phyloP scores from a whole-genome alignment of 2,797 vertebrate genomes.

The Pogoniulus pusillus region DNA sequence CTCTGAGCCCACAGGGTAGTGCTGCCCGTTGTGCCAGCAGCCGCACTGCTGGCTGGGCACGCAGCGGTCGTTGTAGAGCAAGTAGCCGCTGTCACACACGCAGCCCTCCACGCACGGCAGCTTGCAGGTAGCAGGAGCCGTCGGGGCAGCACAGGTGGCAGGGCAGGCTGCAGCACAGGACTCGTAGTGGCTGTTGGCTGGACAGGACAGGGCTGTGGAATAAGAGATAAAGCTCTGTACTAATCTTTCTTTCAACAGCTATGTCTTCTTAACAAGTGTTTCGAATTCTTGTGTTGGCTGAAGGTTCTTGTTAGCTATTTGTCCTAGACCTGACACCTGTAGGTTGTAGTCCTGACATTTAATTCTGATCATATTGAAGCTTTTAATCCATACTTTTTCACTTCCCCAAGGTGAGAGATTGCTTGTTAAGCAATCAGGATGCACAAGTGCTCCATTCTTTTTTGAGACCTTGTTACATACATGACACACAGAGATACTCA shows the following conservation, averaged over 20 bases:
- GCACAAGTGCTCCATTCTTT: too few relatives aligned
- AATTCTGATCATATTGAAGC: too few relatives aligned
- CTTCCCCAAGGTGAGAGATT: too few relatives aligned
- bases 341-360: too few relatives aligned
- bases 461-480: too few relatives aligned
- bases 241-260: not conserved
- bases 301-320: too few relatives aligned
- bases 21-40: constrained; percentile 73
- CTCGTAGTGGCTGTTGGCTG: not conserved
- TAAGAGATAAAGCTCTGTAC: accelerated
- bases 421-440: too few relatives aligned
- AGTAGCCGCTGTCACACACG: constrained; percentile 50
- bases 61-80: constrained; percentile 50
- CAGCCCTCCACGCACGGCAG: constrained; percentile 50
- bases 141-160: constrained; percentile 4
- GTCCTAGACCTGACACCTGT: too few relatives aligned
- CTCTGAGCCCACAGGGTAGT: constrained; percentile 76
- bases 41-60: constrained; percentile 62
- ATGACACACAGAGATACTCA: too few relatives aligned
- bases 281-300: too few relatives aligned
- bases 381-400: too few relatives aligned
- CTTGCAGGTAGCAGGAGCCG: not conserved
- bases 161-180: not conserved
- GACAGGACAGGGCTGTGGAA: not conserved
- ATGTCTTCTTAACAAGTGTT: too few relatives aligned